A percentile compares a stretch with the other conserved stretches of the same genome.
Evolutionary conservation across 2,888 invertebrate species (phyloP).

Genomic region (Corbicula japonica): DNA sequence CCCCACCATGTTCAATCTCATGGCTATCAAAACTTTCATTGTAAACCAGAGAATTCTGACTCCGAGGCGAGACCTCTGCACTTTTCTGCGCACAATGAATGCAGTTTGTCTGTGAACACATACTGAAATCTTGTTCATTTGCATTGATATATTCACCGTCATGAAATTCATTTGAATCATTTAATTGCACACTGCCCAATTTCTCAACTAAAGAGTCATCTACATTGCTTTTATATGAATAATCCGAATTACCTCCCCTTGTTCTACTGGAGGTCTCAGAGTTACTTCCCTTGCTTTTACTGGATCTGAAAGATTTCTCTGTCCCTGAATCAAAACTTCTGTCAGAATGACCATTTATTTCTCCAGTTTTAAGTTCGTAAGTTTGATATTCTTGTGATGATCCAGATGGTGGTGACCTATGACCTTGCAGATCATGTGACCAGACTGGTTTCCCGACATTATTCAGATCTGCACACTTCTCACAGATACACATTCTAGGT

Average conservation of each 20-base stretch:
- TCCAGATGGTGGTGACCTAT: conserved; percentile 30
- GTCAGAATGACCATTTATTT: conserved; percentile 12
- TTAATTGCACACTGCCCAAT: conserved; percentile 34
- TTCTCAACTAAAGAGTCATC: conserved; percentile 12
- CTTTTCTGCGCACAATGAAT: too few relatives aligned
- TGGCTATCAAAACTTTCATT: too few relatives aligned
- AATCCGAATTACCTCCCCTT: conserved; percentile 29
- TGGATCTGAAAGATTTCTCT: conserved; percentile 20
- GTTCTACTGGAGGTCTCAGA: conserved; percentile 22
- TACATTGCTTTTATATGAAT: conserved; percentile 9
- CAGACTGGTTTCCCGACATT: too few relatives aligned
- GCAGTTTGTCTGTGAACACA: conserved; percentile 8
- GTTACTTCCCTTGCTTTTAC: conserved; percentile 30
- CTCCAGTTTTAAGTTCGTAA: conserved; percentile 19
- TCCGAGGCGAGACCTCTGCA: too few relatives aligned
- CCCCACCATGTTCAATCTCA: too few relatives aligned
- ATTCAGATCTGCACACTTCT: conserved; percentile 9
- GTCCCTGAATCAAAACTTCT: conserved; percentile 34
- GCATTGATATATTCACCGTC: neutral
- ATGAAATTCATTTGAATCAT: conserved; percentile 9
- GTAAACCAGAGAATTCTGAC: too few relatives aligned
- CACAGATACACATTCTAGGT: conserved; percentile 7
- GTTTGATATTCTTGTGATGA: conserved; percentile 36
- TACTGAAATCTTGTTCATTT: conserved; percentile 5
- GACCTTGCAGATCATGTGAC: conserved; percentile 19